Conservation (phyloP, 2,113 vertebrate species). For the Pleuronectes platessa region DNA sequence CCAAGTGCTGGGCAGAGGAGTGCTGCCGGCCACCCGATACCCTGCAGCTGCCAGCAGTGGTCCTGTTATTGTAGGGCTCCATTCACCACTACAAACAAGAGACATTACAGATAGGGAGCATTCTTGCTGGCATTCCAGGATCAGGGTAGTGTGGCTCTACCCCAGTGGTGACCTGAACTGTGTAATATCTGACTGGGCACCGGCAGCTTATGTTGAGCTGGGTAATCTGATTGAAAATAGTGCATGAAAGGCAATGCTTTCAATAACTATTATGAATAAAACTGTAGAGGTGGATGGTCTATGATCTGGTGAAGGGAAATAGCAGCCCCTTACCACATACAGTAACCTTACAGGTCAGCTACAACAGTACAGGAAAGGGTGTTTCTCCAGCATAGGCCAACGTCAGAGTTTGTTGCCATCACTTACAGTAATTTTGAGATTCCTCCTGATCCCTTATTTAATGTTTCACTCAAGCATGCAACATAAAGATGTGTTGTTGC, state of each 20-base stretch:
- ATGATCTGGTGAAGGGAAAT: no score
- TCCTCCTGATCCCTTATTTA: constrained; percentile 1
- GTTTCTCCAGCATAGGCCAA: not conserved
- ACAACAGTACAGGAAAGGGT: not conserved
- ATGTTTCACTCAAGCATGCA: constrained; percentile 17
- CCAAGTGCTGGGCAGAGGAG: constrained; percentile 51
- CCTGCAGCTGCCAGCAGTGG: constrained; percentile 66
- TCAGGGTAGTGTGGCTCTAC: constrained; percentile 21
- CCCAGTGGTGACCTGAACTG: constrained; percentile 33
- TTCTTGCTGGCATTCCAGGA: constrained; percentile 48
- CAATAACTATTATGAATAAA: not conserved
- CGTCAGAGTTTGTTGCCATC: not conserved
- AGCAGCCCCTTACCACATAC: no score
- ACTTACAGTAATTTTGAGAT: constrained; percentile 4
- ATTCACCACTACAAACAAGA: constrained; percentile 17
- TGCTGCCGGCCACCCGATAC: constrained; percentile 59
- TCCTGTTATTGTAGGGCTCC: constrained; percentile 53
- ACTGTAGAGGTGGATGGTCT: not conserved
- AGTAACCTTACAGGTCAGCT: not conserved
- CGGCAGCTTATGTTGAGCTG: not conserved
- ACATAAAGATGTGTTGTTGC: constrained; percentile 19
- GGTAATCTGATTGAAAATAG: constrained; percentile 14
- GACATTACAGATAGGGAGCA: constrained; percentile 18
- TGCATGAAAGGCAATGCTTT: not conserved
- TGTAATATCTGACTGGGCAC: constrained; percentile 9